Evolutionary conservation across 2,888 invertebrate species (phyloP), one percentile per base, ranked within the genome.

Genomic region (Gari tellinella): DNA sequence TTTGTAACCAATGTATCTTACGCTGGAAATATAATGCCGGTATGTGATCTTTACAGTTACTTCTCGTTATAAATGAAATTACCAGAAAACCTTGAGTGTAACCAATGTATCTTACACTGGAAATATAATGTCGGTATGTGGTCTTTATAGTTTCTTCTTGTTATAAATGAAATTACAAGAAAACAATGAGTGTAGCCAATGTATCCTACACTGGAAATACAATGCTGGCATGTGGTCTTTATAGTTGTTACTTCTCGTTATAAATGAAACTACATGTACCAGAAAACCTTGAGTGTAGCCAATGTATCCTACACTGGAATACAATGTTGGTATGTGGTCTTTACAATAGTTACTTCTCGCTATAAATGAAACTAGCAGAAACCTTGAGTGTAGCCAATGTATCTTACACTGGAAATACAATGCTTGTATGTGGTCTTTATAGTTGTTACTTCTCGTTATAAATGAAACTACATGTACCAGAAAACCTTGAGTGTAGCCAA

Each of bases 21-120:
- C 81, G 77, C 23, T 83, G 83, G 83, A 82, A 72, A 49, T 83
- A 83, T 49, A 77, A 73, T 19, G 65, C 81, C 56, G 85, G 85
- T 84, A 57, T 40, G 69, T 25, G 21, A 45, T 8, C 17, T 40
- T 3, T n/a, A n/a, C n/a, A n/a, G n/a, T n/a, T n/a, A n/a, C n/a
- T n/a, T n/a, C n/a, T n/a, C n/a, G n/a, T n/a, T n/a, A n/a, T n/a
- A n/a, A n/a, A n/a, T n/a, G n/a, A n/a, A n/a, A n/a, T n/a, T n/a
- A n/a, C 83, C 83, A 2, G 14, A 19, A 14, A 72, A 43, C 14
- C 52, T 82, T 23, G 72, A 66, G 2, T 81, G 82, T 58, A 41
- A 63, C 7, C 80, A 82, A 17, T 83, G 83, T 56, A 77, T 83
- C 23, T 23, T 83, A 2, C 81, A 79, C 23, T 83, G 83, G 83